Percentiles rank a stretch among this genome's conserved stretches.
These are phyloP conservation scores for Sarcophaga rosellei DNA, from an alignment of 2,888 invertebrate genomes.

Conservation along the genomic window DNA sequence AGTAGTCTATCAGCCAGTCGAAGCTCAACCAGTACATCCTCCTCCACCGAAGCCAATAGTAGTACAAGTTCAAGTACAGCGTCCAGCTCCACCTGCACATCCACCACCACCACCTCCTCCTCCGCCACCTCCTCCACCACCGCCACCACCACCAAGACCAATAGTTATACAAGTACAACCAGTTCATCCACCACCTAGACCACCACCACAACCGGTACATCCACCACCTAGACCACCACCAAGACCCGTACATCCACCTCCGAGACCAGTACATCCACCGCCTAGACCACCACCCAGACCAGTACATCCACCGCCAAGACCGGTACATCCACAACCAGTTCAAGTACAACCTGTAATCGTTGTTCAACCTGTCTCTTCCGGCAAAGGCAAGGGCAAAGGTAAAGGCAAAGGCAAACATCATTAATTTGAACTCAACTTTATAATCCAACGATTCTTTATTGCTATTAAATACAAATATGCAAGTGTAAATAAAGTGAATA, in stretches of 20 bases:
- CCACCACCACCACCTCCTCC: conserved; percentile 17
- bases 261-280: conserved; percentile 24
- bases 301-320: background rate
- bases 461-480: no score
- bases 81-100: background rate
- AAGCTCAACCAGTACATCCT: conserved; percentile 4
- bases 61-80: conserved; percentile 27
- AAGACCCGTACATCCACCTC: conserved; percentile 35
- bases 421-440: no score
- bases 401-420: no score
- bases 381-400: no score
- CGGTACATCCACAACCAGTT: conserved; percentile 5
- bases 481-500: no score
- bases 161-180: conserved; percentile 34
- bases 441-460: no score
- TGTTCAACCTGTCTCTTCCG: no score
- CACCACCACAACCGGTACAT: background rate
- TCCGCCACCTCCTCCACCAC: background rate
- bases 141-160: background rate
- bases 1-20: conserved; percentile 17
- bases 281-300: conserved; percentile 3
- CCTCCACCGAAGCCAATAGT: conserved; percentile 20
- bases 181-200: conserved; percentile 22
- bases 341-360: conserved; percentile 28
- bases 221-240: background rate